Conservation (phyloP, 2,888 invertebrate species). For the Alsophila aescularia region DNA sequence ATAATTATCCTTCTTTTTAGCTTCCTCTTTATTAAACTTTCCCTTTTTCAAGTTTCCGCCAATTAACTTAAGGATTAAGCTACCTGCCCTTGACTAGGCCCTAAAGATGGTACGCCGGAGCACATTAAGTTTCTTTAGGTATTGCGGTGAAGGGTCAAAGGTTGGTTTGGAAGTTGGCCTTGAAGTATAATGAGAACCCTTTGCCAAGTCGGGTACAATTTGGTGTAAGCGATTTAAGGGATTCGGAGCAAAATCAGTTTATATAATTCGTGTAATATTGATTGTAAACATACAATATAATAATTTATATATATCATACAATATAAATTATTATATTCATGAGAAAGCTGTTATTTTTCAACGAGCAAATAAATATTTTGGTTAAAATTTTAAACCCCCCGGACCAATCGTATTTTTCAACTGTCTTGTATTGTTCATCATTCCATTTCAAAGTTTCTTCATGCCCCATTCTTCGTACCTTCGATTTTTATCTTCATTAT, state of each 20-base stretch:
- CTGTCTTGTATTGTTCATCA: too few species aligned
- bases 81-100: conserved; percentile 5
- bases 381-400: too few species aligned
- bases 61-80: conserved; percentile 23
- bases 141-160: conserved; percentile 17
- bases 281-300: too few species aligned
- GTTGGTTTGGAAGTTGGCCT: conserved; percentile 14
- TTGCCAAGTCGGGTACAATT: conserved; percentile 10
- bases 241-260: not conserved
- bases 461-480: too few species aligned
- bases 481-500: too few species aligned
- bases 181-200: conserved; percentile 19
- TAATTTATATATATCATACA: too few species aligned
- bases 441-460: too few species aligned
- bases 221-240: conserved; percentile 11
- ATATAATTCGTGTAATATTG: too few species aligned
- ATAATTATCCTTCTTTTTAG: not conserved
- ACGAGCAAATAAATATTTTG: too few species aligned
- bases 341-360: too few species aligned
- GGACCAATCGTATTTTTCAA: too few species aligned
- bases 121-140: conserved; percentile 9
- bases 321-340: too few species aligned
- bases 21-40: conserved; percentile 6
- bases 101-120: not conserved
- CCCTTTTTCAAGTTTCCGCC: conserved; percentile 11